Percentiles rank a stretch among this genome's conserved stretches.
Conservation (phyloP, 2,888 invertebrate species). For the Spatulosminthurus flaviceps region DNA sequence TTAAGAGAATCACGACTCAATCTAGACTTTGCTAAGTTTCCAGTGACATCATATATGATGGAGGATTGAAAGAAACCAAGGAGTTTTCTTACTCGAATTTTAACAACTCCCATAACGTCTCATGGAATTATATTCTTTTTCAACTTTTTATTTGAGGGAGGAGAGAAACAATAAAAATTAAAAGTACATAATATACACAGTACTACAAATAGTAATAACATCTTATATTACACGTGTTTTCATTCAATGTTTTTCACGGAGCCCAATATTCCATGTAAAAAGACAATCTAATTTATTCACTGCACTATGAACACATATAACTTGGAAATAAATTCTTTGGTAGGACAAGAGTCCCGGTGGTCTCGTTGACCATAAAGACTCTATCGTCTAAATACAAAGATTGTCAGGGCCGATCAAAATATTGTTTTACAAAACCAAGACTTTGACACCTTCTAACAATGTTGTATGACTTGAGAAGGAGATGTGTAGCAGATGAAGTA, state of each 20-base stretch:
- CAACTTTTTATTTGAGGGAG: conserved; percentile 7
- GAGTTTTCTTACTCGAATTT: background rate
- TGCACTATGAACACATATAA: background rate
- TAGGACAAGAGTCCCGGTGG: too few species aligned
- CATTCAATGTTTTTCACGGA: background rate
- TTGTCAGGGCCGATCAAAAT: conserved; percentile 37
- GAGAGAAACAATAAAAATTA: too few species aligned
- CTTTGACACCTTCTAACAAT: conserved; percentile 15
- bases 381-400: background rate
- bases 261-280: conserved; percentile 8
- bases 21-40: conserved; percentile 10
- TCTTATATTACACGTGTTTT: too few species aligned
- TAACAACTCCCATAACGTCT: background rate
- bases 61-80: background rate
- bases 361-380: too few species aligned
- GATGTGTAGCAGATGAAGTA: background rate
- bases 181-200: background rate
- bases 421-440: conserved; percentile 24
- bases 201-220: background rate
- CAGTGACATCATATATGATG: conserved; percentile 23
- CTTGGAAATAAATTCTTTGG: too few species aligned
- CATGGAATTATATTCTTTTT: background rate
- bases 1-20: conserved; percentile 30
- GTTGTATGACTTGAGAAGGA: background rate
- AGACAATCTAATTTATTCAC: background rate